Percentiles rank a stretch among this genome's conserved stretches.
These are phyloP conservation scores for Agrochola lychnidis DNA, from an alignment of 2,888 invertebrate genomes.

Conservation along the genomic window DNA sequence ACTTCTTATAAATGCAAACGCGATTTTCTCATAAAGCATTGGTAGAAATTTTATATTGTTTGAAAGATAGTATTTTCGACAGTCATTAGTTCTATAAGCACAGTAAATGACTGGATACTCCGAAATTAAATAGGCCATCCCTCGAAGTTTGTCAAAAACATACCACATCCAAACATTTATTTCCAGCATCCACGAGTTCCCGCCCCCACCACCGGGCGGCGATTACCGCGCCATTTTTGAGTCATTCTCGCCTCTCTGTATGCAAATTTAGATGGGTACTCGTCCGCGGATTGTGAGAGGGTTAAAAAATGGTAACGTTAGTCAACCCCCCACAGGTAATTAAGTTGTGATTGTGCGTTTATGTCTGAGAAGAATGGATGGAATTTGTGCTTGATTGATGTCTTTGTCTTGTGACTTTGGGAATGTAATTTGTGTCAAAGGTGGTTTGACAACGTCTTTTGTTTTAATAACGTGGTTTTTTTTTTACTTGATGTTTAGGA, in stretches of 20 bases:
- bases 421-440: conserved; percentile 56
- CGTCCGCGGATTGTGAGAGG: conserved; percentile 63
- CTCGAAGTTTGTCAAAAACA: neutral
- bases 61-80: neutral
- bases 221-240: conserved; percentile 80
- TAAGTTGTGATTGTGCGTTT: conserved; percentile 67
- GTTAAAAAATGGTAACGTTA: conserved; percentile 66
- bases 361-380: conserved; percentile 57
- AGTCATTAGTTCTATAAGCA: neutral
- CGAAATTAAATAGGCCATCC: too few species aligned
- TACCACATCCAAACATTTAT: conserved; percentile 57
- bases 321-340: conserved; percentile 66
- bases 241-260: conserved; percentile 78
- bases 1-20: too few species aligned
- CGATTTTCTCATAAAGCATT: neutral
- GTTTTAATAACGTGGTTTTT: conserved; percentile 24
- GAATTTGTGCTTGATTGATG: conserved; percentile 65
- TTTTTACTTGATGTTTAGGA: neutral
- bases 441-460: conserved; percentile 34
- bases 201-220: conserved; percentile 65
- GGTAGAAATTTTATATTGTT: neutral
- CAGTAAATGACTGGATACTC: neutral
- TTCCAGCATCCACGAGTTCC: conserved; percentile 1
- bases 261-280: conserved; percentile 77
- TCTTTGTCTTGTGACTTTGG: conserved; percentile 60